Evolutionary conservation across 2,888 invertebrate genomes (phyloP).

Genomic region (Oscheius myriophilus): DNA sequence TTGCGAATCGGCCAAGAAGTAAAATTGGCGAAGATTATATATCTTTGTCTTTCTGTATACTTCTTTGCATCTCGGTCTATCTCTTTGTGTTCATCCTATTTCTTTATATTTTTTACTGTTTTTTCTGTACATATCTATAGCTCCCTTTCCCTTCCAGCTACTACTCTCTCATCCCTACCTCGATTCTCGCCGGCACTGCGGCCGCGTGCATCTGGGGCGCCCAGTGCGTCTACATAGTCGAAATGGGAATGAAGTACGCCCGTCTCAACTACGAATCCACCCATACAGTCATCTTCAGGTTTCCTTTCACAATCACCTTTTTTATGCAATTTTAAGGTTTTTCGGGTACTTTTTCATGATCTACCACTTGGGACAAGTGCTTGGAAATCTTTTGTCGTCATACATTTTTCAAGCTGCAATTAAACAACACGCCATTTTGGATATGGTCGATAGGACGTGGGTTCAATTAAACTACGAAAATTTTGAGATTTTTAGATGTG

Average conservation of each 20-base stretch:
- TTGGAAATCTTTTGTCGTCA: constrained; percentile 95
- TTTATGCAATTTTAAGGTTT: no score
- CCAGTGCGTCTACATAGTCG: constrained; percentile 95
- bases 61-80: no score
- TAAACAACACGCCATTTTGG: constrained; percentile 35
- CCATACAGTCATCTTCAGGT: constrained; percentile 88
- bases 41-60: no score
- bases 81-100: neutral
- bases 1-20: no score
- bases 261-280: constrained; percentile 79
- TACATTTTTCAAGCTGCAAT: constrained; percentile 62
- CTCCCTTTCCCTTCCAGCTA: constrained; percentile 76
- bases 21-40: no score
- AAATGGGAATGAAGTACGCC: constrained; percentile 89
- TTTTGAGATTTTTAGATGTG: constrained; percentile 54
- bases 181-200: constrained; percentile 90
- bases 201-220: constrained; percentile 98
- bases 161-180: constrained; percentile 79
- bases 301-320: neutral
- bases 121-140: no score
- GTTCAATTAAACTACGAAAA: constrained; percentile 2
- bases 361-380: constrained; percentile 93
- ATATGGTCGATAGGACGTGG: constrained; percentile 58
- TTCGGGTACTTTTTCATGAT: constrained; percentile 98
- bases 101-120: no score